phyloP scores from a whole-genome alignment of 2,113 vertebrate genomes.

The Apteryx mantelli region DNA sequence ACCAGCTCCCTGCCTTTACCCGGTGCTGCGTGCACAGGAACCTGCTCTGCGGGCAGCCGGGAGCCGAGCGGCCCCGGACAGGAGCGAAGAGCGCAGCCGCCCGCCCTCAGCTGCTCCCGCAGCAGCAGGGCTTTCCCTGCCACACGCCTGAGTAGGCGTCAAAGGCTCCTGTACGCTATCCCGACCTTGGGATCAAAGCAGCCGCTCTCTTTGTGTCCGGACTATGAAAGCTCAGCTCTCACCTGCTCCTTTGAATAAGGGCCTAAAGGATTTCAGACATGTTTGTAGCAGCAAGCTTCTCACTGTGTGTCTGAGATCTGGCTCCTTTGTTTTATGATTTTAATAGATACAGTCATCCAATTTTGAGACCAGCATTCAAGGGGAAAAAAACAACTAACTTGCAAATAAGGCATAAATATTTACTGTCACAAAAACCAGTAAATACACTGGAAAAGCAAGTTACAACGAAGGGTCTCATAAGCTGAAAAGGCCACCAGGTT shows the following conservation, averaged over 20 bases:
- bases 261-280: background rate
- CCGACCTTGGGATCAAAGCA: background rate
- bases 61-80: background rate
- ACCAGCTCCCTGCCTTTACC: background rate
- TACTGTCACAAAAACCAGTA: background rate
- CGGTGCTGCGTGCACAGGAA: background rate
- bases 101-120: background rate
- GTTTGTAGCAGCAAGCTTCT: background rate
- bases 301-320: background rate
- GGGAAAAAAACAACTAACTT: constrained; percentile 6
- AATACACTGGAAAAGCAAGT: constrained; percentile 11
- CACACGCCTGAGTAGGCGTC: background rate
- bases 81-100: background rate
- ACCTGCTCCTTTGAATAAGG: background rate
- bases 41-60: background rate
- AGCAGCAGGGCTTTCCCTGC: background rate
- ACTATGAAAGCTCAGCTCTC: background rate
- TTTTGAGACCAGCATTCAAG: background rate
- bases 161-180: background rate
- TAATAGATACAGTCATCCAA: background rate
- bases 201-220: background rate
- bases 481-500: background rate
- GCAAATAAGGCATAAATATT: constrained; percentile 30
- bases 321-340: background rate
- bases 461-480: background rate